Conservation (phyloP, 2,797 vertebrate genomes). For the Periophthalmus magnuspinnatus region DNA sequence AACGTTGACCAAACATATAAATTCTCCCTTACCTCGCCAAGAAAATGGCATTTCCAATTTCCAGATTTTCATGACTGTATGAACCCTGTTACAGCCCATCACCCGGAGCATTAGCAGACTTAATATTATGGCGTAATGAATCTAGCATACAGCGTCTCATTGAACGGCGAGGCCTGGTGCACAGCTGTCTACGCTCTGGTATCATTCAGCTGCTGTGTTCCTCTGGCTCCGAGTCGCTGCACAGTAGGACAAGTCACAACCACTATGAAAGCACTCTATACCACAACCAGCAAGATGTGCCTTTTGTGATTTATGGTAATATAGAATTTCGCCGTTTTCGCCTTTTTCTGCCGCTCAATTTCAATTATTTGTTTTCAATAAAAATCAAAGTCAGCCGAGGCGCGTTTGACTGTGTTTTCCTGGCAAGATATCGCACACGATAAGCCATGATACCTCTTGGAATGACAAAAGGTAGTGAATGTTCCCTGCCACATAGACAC, state of each 20-base stretch:
- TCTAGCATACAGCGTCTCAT: slow-evolving; percentile 44
- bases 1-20: not conserved
- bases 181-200: slow-evolving; percentile 72
- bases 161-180: slow-evolving; percentile 54
- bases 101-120: slow-evolving; percentile 47
- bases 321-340: slow-evolving; percentile 53
- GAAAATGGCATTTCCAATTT: slow-evolving; percentile 15
- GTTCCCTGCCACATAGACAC: not conserved
- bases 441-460: slow-evolving; percentile 55
- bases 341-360: slow-evolving; percentile 42
- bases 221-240: slow-evolving; percentile 64
- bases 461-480: slow-evolving; percentile 47
- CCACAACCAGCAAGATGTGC: slow-evolving; percentile 62
- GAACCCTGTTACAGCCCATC: slow-evolving; percentile 15
- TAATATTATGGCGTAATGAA: slow-evolving; percentile 61
- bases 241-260: slow-evolving; percentile 68
- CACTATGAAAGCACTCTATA: slow-evolving; percentile 57
- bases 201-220: slow-evolving; percentile 75
- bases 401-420: slow-evolving; percentile 49
- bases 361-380: slow-evolving; percentile 65
- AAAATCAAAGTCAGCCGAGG: slow-evolving; percentile 58
- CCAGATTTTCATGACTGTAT: slow-evolving; percentile 1
- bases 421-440: slow-evolving; percentile 55
- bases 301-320: slow-evolving; percentile 70
- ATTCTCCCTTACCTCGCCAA: not conserved